Evolutionary conservation across 2,797 vertebrate genomes (phyloP).

Genomic region (Scomberomorus guttatus): DNA sequence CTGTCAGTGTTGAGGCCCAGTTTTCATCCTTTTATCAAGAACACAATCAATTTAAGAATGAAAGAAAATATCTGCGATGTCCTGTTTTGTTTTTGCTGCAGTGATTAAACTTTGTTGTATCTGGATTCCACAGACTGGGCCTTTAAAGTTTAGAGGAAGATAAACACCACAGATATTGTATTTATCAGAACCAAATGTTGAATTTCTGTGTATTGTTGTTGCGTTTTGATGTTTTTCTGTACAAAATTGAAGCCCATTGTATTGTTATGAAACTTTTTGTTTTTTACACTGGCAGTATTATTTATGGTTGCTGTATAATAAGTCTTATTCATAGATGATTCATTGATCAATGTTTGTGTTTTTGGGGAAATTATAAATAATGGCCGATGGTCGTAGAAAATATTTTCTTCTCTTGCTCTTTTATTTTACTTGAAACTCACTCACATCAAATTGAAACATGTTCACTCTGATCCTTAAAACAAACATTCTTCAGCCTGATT

Average conservation of each 20-base stretch:
- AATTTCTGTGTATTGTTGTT: conserved; percentile 39
- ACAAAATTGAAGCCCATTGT: conserved; percentile 49
- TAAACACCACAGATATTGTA: conserved; percentile 24
- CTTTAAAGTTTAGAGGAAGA: conserved; percentile 15
- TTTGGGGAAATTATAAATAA: conserved; percentile 52
- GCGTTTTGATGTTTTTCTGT: conserved; percentile 44
- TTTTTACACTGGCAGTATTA: conserved; percentile 81
- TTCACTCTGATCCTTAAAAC: not conserved
- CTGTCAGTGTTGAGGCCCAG: conserved; percentile 27
- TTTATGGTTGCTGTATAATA: conserved; percentile 61
- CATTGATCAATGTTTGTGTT: conserved; percentile 50
- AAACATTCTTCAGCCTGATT: not conserved
- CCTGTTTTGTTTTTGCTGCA: conserved; percentile 11
- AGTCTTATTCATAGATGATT: conserved; percentile 65
- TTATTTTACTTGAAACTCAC: not conserved
- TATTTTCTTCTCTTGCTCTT: conserved; percentile 17
- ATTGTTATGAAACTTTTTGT: conserved; percentile 43
- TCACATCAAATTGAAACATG: not conserved
- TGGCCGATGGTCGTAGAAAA: conserved; percentile 14
- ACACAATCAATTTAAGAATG: not conserved
- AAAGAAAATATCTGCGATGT: conserved; percentile 11
- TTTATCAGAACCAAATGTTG: conserved; percentile 38
- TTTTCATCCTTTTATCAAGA: conserved; percentile 17
- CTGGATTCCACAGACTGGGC: conserved; percentile 13
- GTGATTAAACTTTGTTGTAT: not conserved